phyloP scores from a whole-genome alignment of 2,113 vertebrate species.

The Proterorhinus semilunaris region DNA sequence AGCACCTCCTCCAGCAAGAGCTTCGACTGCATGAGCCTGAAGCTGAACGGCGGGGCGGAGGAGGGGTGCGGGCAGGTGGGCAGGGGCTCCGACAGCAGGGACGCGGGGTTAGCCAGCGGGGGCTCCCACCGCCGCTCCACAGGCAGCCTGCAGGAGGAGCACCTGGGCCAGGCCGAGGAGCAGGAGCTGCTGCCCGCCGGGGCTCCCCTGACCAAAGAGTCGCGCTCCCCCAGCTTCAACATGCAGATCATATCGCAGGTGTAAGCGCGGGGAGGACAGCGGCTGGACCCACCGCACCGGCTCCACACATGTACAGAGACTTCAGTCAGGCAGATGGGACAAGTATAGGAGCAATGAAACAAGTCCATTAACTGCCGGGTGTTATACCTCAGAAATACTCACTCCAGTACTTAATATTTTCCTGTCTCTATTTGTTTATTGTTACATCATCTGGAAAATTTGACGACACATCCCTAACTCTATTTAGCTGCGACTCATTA shows the following conservation, averaged over 20 bases:
- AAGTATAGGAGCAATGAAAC: too few relatives aligned
- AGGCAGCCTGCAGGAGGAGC: constrained; percentile 93
- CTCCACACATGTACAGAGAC: not conserved
- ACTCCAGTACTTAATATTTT: too few relatives aligned
- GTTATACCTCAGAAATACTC: too few relatives aligned
- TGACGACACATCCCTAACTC: too few relatives aligned
- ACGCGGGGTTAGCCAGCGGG: constrained; percentile 74
- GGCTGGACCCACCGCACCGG: not conserved
- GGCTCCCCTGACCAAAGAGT: constrained; percentile 91
- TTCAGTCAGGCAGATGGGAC: too few relatives aligned
- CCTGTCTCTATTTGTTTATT: too few relatives aligned
- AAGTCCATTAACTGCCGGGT: too few relatives aligned
- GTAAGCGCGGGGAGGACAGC: constrained; percentile 43
- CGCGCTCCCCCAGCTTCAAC: constrained; percentile 98
- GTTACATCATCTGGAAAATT: too few relatives aligned
- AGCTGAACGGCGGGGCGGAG: constrained; percentile 84
- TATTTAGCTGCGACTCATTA: too few relatives aligned
- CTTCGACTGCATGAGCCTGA: constrained; percentile 90
- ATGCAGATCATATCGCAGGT: constrained; percentile 99
- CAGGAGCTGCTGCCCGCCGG: constrained; percentile 86
- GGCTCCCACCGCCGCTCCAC: constrained; percentile 89
- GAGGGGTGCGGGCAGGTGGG: constrained; percentile 63
- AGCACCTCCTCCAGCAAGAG: constrained; percentile 97
- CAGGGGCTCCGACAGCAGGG: constrained; percentile 76
- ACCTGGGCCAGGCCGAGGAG: constrained; percentile 81